phyloP scores from a whole-genome alignment of 2,113 vertebrate genomes.

The Stictonetta naevosa region DNA sequence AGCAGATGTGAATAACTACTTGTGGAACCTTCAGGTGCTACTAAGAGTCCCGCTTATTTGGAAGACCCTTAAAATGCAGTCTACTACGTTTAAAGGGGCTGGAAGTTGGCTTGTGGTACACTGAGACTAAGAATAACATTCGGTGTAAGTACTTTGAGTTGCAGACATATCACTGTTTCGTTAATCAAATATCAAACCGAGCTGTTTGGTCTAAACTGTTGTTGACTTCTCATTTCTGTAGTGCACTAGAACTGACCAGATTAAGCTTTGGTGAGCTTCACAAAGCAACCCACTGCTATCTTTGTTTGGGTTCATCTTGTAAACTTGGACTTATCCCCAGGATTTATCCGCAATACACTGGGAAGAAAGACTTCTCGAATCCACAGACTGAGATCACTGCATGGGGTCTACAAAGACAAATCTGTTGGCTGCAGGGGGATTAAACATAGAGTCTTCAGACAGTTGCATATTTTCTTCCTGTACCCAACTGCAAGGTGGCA shows the following conservation, averaged over 20 bases:
- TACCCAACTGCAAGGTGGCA: background rate
- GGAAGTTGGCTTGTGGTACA: background rate
- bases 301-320: background rate
- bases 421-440: background rate
- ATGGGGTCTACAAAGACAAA: background rate
- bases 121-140: background rate
- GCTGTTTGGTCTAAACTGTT: background rate
- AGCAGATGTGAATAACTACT: background rate
- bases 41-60: background rate
- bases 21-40: background rate
- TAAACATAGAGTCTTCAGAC: background rate
- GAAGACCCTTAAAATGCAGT: background rate
- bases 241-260: background rate
- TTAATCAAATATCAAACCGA: conserved; percentile 16
- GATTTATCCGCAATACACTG: accelerated
- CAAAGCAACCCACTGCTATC: background rate
- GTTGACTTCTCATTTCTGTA: background rate
- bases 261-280: background rate
- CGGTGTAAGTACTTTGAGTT: background rate
- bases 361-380: background rate
- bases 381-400: background rate
- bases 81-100: background rate
- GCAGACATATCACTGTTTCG: background rate
- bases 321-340: background rate
- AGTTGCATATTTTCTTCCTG: background rate